Evolutionary conservation across 2,797 vertebrate species (phyloP), one percentile per base, ranked within the genome.

Genomic region (Syncerus caffer): DNA sequence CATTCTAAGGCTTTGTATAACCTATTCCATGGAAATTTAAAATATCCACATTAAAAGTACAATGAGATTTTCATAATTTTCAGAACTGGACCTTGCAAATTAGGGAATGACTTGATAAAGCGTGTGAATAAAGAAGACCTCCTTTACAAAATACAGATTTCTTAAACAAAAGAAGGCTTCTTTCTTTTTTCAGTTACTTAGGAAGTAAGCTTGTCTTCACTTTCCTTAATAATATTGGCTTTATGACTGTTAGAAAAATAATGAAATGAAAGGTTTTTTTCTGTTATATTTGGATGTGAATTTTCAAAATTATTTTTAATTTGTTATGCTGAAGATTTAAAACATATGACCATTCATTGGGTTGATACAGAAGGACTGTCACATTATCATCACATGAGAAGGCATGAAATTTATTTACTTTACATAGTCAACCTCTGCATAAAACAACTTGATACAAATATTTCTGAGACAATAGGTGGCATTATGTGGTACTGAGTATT

Each of bases 331-430:
- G 90, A 98, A 98, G 96, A 97, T 98, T 98, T 98, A 96, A 98
- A 98, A 99, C 98, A 98, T 99, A 99, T 99, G 98, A 99, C 98
- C 98, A 97, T 98, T 99, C 98, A 99, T 97, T 99, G 98, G 98
- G 98, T 98, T 98, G 98, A 98, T 98, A 97, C 99, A 98, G 98
- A 98, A 96, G 99, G 99, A 99, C 99, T 99, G 99, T 99, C 99
- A 99, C 99, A 99, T 99, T 99, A 97, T 99, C 98, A 99, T 99
- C 99, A 99, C 99, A 99, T 99, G 99, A 99, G 98, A 98, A 98
- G 98, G 99, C 98, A 98, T 99, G 99, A 99, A 99, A 99, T 99
- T 98, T 99, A 99, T 99, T 99, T 99, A 99, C 98, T 99, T 99
- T 99, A 98, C 98, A 99, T 98, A 99, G 99, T 98, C 98, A 98